Evolutionary conservation across 2,888 invertebrate species (phyloP), one percentile per base, ranked within the genome.

Genomic region (Melanophora roralis): DNA sequence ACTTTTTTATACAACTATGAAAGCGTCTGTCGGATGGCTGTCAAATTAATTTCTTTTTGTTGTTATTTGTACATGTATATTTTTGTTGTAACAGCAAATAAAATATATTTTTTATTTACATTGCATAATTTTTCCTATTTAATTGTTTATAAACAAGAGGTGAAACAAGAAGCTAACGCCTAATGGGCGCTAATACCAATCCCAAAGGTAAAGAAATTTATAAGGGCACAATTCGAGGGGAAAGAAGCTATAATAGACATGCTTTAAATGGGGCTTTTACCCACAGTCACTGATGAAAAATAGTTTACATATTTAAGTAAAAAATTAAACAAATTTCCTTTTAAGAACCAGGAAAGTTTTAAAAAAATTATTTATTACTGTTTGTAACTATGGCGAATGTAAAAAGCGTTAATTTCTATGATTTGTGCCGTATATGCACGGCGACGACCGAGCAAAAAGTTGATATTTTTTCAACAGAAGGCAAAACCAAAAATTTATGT

Each of bases 321-420:
- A 27, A 27, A 5, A 27, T 27, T 3, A 27, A 6, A 27, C 6
- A 27, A 27, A 27, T 5, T 27, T 27, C 6, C 3, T 27, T 5
- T 5, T 5, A 27, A 27, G 6, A 27, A 27, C 27, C 27, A 5
- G 4, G 6, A 27, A 27, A 27, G 4, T 27, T 27, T 5, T 5
- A 27, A 27, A 27, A 5, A 5, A 27, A 27, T 27, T 27, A 27
- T 5, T 27, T 3, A 27, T 27, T 5, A n/a, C n/a, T 27, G 23
- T 34, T 45, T 12, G 9, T 11, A 71, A 78, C 59, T 11, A 82
- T 83, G 82, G 91, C 93, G 83, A 93, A 93, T 85, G 93, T 94
- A 88, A 92, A 93, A 84, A 92, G 93, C 85, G 94, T 94, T 43
- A 93, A 93, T 89, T 94, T 93, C 88, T 93, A 93, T 87, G 94